Evolutionary conservation across 2,888 invertebrate species (phyloP), one percentile per base, ranked within the genome.

Genomic region (Linyphia triangularis): DNA sequence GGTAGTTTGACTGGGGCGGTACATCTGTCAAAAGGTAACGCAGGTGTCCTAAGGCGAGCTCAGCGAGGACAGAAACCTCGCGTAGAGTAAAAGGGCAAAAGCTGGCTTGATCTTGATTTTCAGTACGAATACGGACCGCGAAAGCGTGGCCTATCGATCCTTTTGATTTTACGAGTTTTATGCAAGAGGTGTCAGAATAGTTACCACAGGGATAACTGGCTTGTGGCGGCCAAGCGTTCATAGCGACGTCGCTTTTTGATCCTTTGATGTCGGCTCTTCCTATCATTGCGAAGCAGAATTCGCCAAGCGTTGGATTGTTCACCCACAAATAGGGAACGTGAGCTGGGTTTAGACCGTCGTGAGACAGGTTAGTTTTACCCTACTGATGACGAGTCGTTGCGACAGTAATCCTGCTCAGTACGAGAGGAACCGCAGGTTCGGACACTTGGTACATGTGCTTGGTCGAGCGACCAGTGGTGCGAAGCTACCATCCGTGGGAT

Each of bases 21-120:
- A 84, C 78, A 83, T 88, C 86, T 88, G 89, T 86, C 88, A 88
- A 89, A 94, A 92, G 93, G 94, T 94, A 95, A 94, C 94, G 94
- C 94, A 94, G 94, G 93, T 94, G 94, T 94, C 94, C 94, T 94
- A 94, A 94, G 94, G 94, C 92, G 93, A 94, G 94, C 94, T 94
- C 94, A 94, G 94, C 92, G 93, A 94, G 95, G 94, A 95, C 94
- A 94, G 95, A 95, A 95, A 95, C 94, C 95, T 95, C 94, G 93
- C 94, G 94, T 95, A 93, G 95, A 95, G 94, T 94, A 95, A 94
- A 95, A 95, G 94, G 94, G 94, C 94, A 95, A 94, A 95, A 93
- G 95, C 94, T 94, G 93, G 93, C 94, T 95, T 95, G 94, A 95
- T 95, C 94, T 93, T 93, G 94, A 94, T 94, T 94, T 94, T 94